A percentile compares a stretch with the other conserved stretches of the same genome.
Evolutionary conservation across 37 sponge, comb jelly and placozoan species (phyloP).

Genomic region (Aphrocallistes beatrix): DNA sequence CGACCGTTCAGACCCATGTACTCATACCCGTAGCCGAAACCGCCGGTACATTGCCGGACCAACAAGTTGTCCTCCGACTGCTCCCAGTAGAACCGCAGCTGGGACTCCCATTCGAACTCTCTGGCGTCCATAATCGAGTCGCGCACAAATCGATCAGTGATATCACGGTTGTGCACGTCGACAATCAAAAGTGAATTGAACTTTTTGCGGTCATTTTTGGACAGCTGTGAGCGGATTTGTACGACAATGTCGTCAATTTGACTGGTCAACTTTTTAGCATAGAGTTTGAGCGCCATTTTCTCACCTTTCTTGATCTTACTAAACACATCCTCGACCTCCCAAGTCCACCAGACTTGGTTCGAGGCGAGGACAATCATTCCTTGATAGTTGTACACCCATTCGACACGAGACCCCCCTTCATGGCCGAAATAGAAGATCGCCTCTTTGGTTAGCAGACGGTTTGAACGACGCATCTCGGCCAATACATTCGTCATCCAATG

Average conservation of each 20-base stretch:
- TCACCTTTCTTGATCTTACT: conserved; percentile 93
- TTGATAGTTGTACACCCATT: conserved; percentile 93
- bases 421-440: conserved; percentile 72
- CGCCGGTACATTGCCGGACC: conserved; percentile 86
- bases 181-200: conserved; percentile 94
- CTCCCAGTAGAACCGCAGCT: conserved; percentile 99
- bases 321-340: conserved; percentile 99
- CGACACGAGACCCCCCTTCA: conserved; percentile 52
- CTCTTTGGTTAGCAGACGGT: conserved; percentile 86
- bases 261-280: conserved; percentile 80
- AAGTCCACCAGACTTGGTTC: conserved; percentile 99
- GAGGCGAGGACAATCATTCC: conserved; percentile 92
- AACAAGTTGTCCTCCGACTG: conserved; percentile 69
- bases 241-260: conserved; percentile 96
- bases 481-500: conserved; percentile 98
- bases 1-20: conserved; percentile 99
- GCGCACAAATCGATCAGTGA: conserved; percentile 90
- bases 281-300: conserved; percentile 96
- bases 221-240: conserved; percentile 79
- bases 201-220: conserved; percentile 96
- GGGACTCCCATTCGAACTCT: conserved; percentile 99
- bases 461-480: conserved; percentile 89
- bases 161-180: conserved; percentile 98
- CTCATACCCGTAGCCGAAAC: conserved; percentile 94
- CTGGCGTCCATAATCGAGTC: conserved; percentile 98